These are phyloP conservation scores for Cheilosia variabilis DNA, from an alignment of 2,888 invertebrate species.

Conservation along the genomic window DNA sequence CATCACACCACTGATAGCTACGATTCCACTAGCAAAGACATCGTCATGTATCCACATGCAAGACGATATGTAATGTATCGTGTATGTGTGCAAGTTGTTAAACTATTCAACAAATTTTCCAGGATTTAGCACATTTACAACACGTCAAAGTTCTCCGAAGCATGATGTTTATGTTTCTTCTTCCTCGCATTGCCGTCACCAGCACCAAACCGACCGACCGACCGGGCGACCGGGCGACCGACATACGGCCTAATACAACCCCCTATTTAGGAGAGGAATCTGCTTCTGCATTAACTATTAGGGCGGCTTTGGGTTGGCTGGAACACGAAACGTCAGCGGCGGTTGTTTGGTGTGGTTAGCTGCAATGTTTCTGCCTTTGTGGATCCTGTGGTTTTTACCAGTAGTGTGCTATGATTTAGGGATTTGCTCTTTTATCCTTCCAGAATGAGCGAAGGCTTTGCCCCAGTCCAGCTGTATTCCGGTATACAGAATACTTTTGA, in stretches of 20 bases:
- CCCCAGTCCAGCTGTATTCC: constrained; percentile 31
- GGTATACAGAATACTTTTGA: constrained; percentile 53
- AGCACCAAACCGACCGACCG: neutral
- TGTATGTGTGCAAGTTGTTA: constrained; percentile 18
- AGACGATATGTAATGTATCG: constrained; percentile 9
- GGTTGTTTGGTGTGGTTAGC: constrained; percentile 66
- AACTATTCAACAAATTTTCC: constrained; percentile 62
- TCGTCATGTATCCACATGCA: neutral
- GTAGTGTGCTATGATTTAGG: constrained; percentile 63
- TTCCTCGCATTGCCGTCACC: neutral
- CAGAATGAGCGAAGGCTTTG: constrained; percentile 9
- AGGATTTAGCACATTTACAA: constrained; percentile 66
- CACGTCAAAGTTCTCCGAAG: constrained; percentile 60
- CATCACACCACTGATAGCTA: no score
- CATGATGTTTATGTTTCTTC: constrained; percentile 56
- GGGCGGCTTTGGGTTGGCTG: constrained; percentile 34
- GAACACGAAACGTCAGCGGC: constrained; percentile 59
- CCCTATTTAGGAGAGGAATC: constrained; percentile 21
- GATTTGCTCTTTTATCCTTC: constrained; percentile 51
- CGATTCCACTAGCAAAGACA: neutral
- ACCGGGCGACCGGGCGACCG: neutral
- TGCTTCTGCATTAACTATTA: constrained; percentile 57
- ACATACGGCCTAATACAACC: constrained; percentile 42
- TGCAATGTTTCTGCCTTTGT: constrained; percentile 68
- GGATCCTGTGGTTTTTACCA: constrained; percentile 58